phyloP scores from a whole-genome alignment of 2,797 vertebrate genomes.

The Neosalanx taihuensis region DNA sequence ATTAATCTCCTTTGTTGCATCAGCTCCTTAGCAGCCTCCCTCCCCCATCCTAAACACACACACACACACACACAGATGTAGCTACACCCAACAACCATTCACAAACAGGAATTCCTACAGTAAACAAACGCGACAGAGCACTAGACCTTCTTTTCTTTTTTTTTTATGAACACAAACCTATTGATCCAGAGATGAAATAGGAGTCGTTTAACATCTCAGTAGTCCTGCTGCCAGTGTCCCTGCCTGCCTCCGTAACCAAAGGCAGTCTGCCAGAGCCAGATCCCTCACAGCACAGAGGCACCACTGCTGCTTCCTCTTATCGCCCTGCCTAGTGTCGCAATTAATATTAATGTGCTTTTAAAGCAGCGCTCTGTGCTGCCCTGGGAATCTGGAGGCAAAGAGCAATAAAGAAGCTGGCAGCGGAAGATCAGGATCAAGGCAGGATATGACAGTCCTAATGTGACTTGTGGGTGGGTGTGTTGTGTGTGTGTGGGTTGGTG shows the following conservation, averaged over 20 bases:
- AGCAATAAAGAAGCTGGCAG: constrained; percentile 62
- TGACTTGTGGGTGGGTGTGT: constrained; percentile 67
- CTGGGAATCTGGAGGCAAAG: constrained; percentile 64
- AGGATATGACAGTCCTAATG: constrained; percentile 79
- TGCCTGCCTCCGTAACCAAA: constrained; percentile 47
- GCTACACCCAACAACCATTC: constrained; percentile 20
- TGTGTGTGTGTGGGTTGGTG: constrained; percentile 37
- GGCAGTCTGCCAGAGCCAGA: constrained; percentile 51
- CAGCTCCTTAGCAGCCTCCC: constrained; percentile 27
- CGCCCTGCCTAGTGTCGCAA: constrained; percentile 70
- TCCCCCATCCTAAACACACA: neutral
- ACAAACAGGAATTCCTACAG: constrained; percentile 54
- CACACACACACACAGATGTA: constrained; percentile 25
- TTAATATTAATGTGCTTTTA: constrained; percentile 81
- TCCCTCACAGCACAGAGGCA: constrained; percentile 43
- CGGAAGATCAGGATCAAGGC: constrained; percentile 71
- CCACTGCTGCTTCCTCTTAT: constrained; percentile 65
- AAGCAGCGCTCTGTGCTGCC: constrained; percentile 58
- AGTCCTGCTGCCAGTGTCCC: constrained; percentile 9
- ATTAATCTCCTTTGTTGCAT: constrained; percentile 60
- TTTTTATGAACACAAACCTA: constrained; percentile 59
- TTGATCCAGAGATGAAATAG: constrained; percentile 62
- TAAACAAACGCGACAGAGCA: constrained; percentile 23
- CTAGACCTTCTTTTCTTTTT: constrained; percentile 30
- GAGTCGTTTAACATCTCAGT: constrained; percentile 33